These are phyloP conservation scores for Sceliomorpha sp. DNA, from an alignment of 2,888 invertebrate genomes.

Conservation along the genomic window DNA sequence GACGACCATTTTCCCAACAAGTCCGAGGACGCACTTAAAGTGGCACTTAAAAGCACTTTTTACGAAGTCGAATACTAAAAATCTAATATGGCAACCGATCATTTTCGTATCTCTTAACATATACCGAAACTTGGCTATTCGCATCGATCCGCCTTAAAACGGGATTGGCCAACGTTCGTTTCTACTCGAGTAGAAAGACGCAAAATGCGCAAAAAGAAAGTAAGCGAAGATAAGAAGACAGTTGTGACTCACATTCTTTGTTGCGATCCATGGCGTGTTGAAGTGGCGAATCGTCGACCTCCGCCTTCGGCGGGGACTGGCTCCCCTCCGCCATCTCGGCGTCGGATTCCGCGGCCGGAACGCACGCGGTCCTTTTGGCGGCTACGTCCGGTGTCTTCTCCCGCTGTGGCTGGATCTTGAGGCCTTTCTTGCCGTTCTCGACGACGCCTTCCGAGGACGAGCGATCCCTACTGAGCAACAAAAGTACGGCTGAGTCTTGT, in stretches of 20 bases:
- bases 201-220: background rate
- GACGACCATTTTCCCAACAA: too few relatives aligned
- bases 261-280: slow-evolving; percentile 97
- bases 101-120: too few relatives aligned
- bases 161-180: too few relatives aligned
- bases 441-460: slow-evolving; percentile 37
- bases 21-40: too few relatives aligned
- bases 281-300: slow-evolving; percentile 96
- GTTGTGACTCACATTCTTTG: slow-evolving; percentile 94
- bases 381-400: slow-evolving; percentile 70
- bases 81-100: too few relatives aligned
- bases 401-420: slow-evolving; percentile 66
- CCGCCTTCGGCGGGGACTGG: slow-evolving; percentile 92
- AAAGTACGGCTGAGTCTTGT: slow-evolving; percentile 2
- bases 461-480: slow-evolving; percentile 37
- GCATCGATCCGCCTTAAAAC: too few relatives aligned
- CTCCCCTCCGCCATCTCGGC: slow-evolving; percentile 78
- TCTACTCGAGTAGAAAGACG: too few relatives aligned
- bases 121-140: too few relatives aligned
- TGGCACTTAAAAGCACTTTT: too few relatives aligned
- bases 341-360: slow-evolving; percentile 63
- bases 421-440: slow-evolving; percentile 68
- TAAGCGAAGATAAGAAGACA: slow-evolving; percentile 13
- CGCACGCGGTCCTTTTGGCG: slow-evolving; percentile 68
- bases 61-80: too few relatives aligned